Evolutionary conservation across 2,888 invertebrate genomes (phyloP), one percentile per base, ranked within the genome.

Genomic region (Campoplex capitator): DNA sequence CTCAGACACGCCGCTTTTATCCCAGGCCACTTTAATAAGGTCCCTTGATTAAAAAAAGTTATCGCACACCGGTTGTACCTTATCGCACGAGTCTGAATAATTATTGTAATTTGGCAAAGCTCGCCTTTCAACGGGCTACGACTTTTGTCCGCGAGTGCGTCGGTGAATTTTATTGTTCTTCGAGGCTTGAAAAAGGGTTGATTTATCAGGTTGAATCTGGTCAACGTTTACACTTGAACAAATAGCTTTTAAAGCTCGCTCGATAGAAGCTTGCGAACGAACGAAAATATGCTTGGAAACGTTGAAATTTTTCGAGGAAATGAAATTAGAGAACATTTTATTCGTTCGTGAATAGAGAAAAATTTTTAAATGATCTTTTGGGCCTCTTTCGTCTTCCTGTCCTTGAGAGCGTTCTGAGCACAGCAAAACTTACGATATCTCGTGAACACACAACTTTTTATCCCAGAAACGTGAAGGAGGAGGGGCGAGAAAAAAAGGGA

Each of bases 1-100:
- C 56, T 32, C 56, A 67, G 42, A 32, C 70, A 62, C 74, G 62
- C 28, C n/a, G 38, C 82, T 71, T 77, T 73, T 73, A 42, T 84
- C 78, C 70, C 78, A 62, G 76, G 45, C 67, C 79, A 86, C 80
- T 83, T 83, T 83, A 83, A 86, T 86, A 86, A 83, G 76, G 86
- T 86, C 67, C 76, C 80, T 76, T 80, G 86, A 86, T 83, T 83
- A 83, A 86, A 77, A 83, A 83, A 86, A 85, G 76, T 76, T 76
- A 83, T 83, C 76, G 80, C 76, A 77, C 71, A 18, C n/a, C 74
- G 45, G 54, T 77, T 83, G 76, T 78, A 77, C 68, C 73, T 68
- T 48, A 73, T 58, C 58, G 58, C 35, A 7, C 58, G 65, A 23
- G 74, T 13, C 67, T 48, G 76, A 83, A 86, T 86, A 79, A 79